Conservation (phyloP, 2,888 invertebrate genomes). For the Spodoptera exigua region DNA sequence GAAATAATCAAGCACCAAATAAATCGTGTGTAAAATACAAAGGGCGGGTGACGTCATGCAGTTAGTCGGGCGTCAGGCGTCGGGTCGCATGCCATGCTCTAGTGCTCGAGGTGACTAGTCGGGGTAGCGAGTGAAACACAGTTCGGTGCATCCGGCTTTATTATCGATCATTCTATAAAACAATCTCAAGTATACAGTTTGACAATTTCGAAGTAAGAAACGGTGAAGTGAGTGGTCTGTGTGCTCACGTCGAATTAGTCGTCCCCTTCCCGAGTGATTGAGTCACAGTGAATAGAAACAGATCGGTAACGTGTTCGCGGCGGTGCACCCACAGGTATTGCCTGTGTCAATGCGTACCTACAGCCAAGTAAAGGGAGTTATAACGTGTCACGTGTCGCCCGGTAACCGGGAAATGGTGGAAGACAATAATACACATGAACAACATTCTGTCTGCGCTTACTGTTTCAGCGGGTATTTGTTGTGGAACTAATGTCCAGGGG, state of each 20-base stretch:
- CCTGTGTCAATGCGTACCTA: constrained; percentile 68
- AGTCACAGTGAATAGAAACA: constrained; percentile 59
- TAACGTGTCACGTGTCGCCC: constrained; percentile 66
- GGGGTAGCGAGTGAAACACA: constrained; percentile 88
- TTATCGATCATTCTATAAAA: constrained; percentile 77
- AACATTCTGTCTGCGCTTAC: constrained; percentile 87
- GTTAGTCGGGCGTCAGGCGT: constrained; percentile 73
- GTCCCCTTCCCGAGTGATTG: constrained; percentile 51
- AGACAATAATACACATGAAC: constrained; percentile 87
- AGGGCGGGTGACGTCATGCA: constrained; percentile 76
- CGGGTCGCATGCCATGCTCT: constrained; percentile 84
- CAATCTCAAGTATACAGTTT: constrained; percentile 73
- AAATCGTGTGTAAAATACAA: constrained; percentile 55
- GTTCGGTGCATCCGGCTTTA: constrained; percentile 87
- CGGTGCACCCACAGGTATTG: constrained; percentile 71
- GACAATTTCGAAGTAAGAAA: constrained; percentile 78
- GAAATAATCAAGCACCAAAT: constrained; percentile 71
- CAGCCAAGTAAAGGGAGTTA: constrained; percentile 66
- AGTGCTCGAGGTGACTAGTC: constrained; percentile 79
- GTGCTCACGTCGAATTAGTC: constrained; percentile 71
- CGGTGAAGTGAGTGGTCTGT: constrained; percentile 76
- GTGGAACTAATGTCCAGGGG: constrained; percentile 88
- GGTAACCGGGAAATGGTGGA: constrained; percentile 79
- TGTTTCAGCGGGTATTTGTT: constrained; percentile 86
- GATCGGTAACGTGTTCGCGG: constrained; percentile 70